phyloP scores from a whole-genome alignment of 2,113 vertebrate species.

The Elephas maximus region DNA sequence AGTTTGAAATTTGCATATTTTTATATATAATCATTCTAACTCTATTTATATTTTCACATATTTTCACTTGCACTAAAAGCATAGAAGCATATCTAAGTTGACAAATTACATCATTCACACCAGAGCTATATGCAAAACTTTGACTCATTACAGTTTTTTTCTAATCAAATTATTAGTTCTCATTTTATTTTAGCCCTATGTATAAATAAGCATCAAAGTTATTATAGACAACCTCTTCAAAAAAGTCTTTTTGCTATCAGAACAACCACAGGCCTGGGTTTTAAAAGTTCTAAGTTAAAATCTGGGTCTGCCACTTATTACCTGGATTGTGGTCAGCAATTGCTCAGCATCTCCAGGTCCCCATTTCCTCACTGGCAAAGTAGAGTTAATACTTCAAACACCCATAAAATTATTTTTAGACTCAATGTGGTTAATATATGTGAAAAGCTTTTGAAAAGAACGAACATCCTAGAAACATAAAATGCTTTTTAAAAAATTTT shows the following conservation, averaged over 20 bases:
- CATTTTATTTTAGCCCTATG: not conserved
- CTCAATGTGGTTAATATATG: not conserved
- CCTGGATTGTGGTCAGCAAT: not conserved
- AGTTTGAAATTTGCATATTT: conserved; percentile 63
- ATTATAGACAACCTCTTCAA: not conserved
- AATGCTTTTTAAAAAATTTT: not conserved
- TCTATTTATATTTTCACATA: conserved; percentile 59
- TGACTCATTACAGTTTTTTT: conserved; percentile 1
- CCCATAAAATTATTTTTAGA: not conserved
- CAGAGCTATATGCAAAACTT: conserved; percentile 23
- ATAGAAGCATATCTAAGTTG: not conserved
- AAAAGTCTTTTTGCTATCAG: not conserved
- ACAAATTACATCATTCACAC: conserved; percentile 67
- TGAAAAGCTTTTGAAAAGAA: not conserved
- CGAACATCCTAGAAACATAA: not conserved
- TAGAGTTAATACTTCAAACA: not conserved
- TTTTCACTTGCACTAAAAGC: not conserved
- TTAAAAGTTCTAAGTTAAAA: not conserved
- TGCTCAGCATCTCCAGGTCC: not conserved
- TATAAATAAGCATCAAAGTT: conserved; percentile 51
- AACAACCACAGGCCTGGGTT: not conserved
- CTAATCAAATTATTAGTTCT: conserved; percentile 53
- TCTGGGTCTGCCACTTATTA: not conserved
- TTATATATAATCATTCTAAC: conserved; percentile 42
- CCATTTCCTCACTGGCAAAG: not conserved